Base-by-base conservation (phyloP, 2,113 vertebrate species). In the Podarcis muralis region DNA sequence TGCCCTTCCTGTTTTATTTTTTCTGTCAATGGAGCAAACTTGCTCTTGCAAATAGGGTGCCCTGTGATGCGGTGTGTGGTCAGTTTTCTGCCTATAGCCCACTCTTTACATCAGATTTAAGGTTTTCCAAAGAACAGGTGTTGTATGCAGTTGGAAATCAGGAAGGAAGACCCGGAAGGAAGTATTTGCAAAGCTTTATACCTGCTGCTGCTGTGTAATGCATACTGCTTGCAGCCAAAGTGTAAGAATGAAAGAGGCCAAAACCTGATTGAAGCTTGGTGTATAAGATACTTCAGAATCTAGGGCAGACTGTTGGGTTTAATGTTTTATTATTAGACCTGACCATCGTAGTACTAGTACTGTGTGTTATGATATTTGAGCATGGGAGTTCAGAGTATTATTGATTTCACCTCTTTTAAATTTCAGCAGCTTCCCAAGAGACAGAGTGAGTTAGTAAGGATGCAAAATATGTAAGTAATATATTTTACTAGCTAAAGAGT, bases 391-490 rank as follows among this genome's bases (percentile, higher is more conserved):
- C 82, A 89, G 90, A 95, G 96, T 69, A 6, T 95, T 94, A 94
- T 93, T 95, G 92, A 95, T 93, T 95, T 96, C 95, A 90, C 91
- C 90, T 96, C 94, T 95, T 94, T 96, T 94, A 95, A 95, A 95
- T 95, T 95, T 94, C 95, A 94, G 93, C 93, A 93, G 88, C 93
- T 95, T 96, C 92, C 93, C 93, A 94, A 95, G 93, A 96, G 93
- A 43, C 91, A 96, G 93, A 94, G 92, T 95, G 92, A 94, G 93
- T 96, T 95, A 97, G 96, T 94, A 94, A 96, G 95, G 93, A 85
- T 86, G 78, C 76, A 94, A 92, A 94, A 83, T 93, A 83, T 95
- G 87, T 94, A 94, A 95, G 91, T 93, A 94, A 92, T 93, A 89
- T 37, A 85, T 92, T 96, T 95, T 94, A 87, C 90, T 89, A 96